phyloP scores from a whole-genome alignment of 2,797 vertebrate genomes.

The Tokudaia muenninki region DNA sequence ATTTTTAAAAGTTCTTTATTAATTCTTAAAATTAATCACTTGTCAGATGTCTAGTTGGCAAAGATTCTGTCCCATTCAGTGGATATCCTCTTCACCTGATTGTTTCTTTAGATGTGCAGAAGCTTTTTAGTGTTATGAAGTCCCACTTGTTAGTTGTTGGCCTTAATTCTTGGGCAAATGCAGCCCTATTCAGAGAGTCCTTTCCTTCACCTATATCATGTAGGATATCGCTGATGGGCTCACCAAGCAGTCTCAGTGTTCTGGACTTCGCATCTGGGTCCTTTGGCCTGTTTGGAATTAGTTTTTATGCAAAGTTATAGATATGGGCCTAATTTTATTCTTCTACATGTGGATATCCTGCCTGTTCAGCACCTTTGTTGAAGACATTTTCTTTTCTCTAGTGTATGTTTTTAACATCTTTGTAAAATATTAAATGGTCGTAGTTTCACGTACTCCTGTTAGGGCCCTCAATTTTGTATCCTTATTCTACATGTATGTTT shows the following conservation, averaged over 20 bases:
- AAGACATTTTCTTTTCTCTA: neutral
- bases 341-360: neutral
- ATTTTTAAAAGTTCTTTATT: neutral
- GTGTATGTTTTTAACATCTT: neutral
- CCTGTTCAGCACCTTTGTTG: neutral
- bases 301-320: neutral
- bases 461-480: neutral
- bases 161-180: neutral
- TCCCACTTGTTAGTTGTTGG: neutral
- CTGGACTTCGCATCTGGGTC: neutral
- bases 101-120: neutral
- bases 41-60: neutral
- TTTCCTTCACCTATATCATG: neutral
- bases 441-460: neutral
- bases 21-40: neutral
- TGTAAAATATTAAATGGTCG: neutral
- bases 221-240: neutral
- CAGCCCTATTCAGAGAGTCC: neutral
- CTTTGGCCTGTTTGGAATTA: neutral
- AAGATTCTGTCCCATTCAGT: neutral
- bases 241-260: neutral
- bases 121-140: neutral
- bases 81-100: neutral
- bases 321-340: neutral
- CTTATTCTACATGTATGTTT: neutral